Base-by-base conservation (phyloP, 2,797 vertebrate genomes). In the Gymnothorax reevesii region DNA sequence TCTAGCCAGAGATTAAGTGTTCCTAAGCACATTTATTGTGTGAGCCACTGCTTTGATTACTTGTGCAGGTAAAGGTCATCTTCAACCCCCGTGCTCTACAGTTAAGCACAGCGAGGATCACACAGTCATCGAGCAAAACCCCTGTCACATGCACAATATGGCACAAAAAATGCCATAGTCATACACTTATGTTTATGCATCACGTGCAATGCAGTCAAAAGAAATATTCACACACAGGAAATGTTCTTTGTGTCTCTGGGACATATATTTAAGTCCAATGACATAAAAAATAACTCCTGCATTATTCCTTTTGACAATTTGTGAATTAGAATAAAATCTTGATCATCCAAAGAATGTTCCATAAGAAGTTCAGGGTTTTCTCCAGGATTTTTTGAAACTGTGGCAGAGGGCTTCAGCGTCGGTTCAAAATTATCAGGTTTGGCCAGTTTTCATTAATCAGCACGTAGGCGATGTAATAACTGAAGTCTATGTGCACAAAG, bases 41-140 rank as follows among this genome's bases (percentile, higher is more conserved):
- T 2, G 15, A 86, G 25, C 62, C 60, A 69, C 52, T 64, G 60
- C 12, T 77, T 82, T 69, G 54, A 82, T 82, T 82, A 57, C 4
- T 69, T 66, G 8, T 86, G 77, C 69, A 64, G 27, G 54, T 57
- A 33, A 69, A 80, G 69, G 57, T 86, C 60, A 64, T 57, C 52
- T 60, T 52, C 75, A 66, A 62, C 10, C 22, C 69, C 25, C 66
- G 64, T 62, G 79, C 20, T n/a, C 69, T 17, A 75, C 49, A 75
- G 64, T 86, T 79, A 6, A 42, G 42, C 27, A 55, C 33, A 13
- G 52, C 49, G 33, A 60, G 55, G 79, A 82, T 86, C 82, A 86
- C 54, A 57, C 62, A 52, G 1, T 25, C 80, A 82, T 80, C 33
- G 55, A 33, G 20, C 85, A 9, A 25, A 25, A 27, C n/a, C 77